Base-by-base conservation (phyloP, 1,140 invertebrate species). In the Adoxophyes honmai region DNA sequence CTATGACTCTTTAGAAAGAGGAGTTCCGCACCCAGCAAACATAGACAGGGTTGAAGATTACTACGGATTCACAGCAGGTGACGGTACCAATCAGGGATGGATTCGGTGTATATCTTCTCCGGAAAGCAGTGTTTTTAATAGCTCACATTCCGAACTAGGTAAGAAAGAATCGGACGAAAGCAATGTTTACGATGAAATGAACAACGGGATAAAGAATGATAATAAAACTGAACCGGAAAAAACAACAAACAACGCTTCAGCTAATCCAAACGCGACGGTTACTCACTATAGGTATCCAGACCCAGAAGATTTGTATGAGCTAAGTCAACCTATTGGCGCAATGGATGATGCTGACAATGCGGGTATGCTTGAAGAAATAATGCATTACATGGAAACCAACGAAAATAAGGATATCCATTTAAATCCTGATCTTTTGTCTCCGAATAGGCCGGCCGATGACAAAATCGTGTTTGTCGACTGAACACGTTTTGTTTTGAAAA, bases 341-440 rank as follows among this genome's bases (percentile, higher is more conserved):
- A 2, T 28, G 7, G 16, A 52, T 21, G 59, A 54, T 11, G 34
- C 15, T 39, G 54, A 62, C 15, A 52, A 42, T 28, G 59, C 34
- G 21, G 9, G 16, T 68, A 83, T 88, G 82, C 58, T 86, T 4
- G 68, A 81, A 16, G 83, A 86, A 76, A 88, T 88, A 65, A 74
- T 88, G 63, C 67, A 84, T 52, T 83, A 78, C 37, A 83, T 88
- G 11, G 67, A 72, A 58, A 75, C 18, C 14, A 75, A 68, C 18
- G 73, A 73, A 18, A 70, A 59, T 34, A 58, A 59, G 18, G 51
- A 66, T n/a, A 59, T 18, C 18, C 7, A 68, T 1, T 54, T 60
- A 4, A 60, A 86, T 37, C 68, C 83, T 5, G 68, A 73, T 16
- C 37, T 62, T 18, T 62, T 84, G 6, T 63, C 68, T 42, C 83